Conservation (phyloP, 2,888 invertebrate genomes). For the Hetaerina titia region DNA sequence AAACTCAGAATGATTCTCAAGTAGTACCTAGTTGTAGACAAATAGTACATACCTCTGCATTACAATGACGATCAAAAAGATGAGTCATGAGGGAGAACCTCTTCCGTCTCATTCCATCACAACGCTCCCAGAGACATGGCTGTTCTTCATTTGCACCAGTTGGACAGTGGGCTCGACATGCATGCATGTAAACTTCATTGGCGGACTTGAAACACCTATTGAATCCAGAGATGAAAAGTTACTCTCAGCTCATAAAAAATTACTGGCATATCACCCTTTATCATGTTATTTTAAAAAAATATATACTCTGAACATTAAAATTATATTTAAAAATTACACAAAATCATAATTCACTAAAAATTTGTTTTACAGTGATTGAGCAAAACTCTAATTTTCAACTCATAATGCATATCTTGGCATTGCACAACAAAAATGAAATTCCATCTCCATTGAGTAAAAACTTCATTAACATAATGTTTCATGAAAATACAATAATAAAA, state of each 20-base stretch:
- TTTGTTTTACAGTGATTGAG: no score
- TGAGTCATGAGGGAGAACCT: slow-evolving; percentile 98
- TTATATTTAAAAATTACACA: no score
- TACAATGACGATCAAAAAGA: slow-evolving; percentile 96
- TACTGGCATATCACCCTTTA: background rate
- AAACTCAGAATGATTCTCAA: background rate
- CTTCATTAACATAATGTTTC: no score
- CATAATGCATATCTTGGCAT: no score
- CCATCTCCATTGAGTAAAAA: no score
- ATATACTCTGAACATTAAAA: no score
- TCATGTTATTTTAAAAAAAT: no score
- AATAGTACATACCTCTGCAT: slow-evolving; percentile 83
- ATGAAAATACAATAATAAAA: no score
- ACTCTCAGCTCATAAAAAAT: background rate
- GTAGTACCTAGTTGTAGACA: background rate
- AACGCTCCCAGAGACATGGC: slow-evolving; percentile 93
- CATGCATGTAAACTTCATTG: slow-evolving; percentile 92
- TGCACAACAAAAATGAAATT: no score
- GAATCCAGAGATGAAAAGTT: background rate
- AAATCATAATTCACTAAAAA: no score
- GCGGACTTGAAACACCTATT: slow-evolving; percentile 85
- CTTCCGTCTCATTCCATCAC: slow-evolving; percentile 93
- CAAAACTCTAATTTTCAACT: no score
- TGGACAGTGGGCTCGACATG: slow-evolving; percentile 91
- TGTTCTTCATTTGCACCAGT: slow-evolving; percentile 84